Percentiles rank a stretch among this genome's conserved stretches.
Conservation (phyloP, 1,140 invertebrate species). For the Pygmarrhopalites habei region DNA sequence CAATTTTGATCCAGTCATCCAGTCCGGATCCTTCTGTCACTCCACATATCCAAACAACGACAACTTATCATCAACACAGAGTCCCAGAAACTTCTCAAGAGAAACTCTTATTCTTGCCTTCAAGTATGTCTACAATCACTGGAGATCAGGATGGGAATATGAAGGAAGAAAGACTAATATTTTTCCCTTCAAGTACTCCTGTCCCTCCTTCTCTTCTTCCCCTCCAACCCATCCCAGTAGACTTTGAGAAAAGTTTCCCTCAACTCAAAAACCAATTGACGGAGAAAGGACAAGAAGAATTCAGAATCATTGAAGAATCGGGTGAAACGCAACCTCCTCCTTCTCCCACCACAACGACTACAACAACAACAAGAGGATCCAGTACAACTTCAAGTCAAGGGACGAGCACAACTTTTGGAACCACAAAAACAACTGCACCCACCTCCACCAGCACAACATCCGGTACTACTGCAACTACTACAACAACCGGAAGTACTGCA, state of each 20-base stretch:
- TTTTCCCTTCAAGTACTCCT: slow-evolving; percentile 17
- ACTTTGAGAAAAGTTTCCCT: background rate
- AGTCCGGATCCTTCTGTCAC: background rate
- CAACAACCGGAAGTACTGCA: slow-evolving; percentile 2
- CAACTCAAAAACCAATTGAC: background rate
- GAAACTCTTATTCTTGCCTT: slow-evolving; percentile 29
- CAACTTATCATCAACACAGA: background rate
- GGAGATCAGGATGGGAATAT: no score
- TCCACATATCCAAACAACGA: background rate
- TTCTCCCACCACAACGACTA: background rate
- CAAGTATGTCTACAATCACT: slow-evolving; percentile 1
- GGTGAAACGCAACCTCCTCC: background rate
- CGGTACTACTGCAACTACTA: background rate
- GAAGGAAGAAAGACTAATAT: slow-evolving; percentile 17
- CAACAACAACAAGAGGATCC: background rate
- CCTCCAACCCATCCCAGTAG: background rate
- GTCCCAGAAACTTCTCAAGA: slow-evolving; percentile 1
- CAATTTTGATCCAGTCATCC: background rate
- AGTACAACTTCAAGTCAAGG: background rate
- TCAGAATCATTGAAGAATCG: slow-evolving; percentile 11
- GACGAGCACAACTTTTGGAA: background rate
- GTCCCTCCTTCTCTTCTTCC: background rate
- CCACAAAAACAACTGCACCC: background rate
- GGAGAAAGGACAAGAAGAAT: background rate
- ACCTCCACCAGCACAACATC: background rate